A percentile compares a stretch with the other conserved stretches of the same genome.
Conservation (phyloP, 2,113 vertebrate genomes). For the Myotis yumanensis region DNA sequence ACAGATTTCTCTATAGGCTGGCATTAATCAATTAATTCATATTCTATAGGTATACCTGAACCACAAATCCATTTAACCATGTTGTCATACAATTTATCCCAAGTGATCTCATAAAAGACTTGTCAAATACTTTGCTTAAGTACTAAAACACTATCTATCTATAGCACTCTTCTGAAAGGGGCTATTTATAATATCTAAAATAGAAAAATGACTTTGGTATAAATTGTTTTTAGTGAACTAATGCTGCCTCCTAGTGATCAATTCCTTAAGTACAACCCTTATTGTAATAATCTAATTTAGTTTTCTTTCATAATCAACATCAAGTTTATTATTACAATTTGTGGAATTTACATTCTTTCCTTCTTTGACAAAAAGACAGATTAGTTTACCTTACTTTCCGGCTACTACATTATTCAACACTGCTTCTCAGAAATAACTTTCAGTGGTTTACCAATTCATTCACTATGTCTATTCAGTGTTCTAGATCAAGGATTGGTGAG, state of each 20-base stretch:
- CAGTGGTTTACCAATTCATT: not conserved
- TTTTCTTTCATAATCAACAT: constrained; percentile 1
- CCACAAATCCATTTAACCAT: not conserved
- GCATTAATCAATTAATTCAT: not conserved
- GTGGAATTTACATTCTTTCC: not conserved
- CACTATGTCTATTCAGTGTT: not conserved
- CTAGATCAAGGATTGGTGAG: not conserved
- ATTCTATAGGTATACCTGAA: not conserved
- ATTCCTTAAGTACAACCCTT: not conserved
- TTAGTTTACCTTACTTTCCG: not conserved
- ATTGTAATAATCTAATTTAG: not conserved
- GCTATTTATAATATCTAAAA: not conserved
- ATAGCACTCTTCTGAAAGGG: not conserved
- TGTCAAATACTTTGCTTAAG: not conserved
- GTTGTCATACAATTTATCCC: not conserved
- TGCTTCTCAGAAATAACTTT: not conserved
- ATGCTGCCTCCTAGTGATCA: constrained; percentile 58
- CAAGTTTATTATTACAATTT: not conserved
- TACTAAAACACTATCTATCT: not conserved
- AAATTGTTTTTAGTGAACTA: not conserved
- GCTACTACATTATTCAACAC: not conserved
- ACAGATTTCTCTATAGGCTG: not conserved
- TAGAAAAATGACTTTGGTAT: not conserved
- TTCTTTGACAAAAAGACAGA: not conserved
- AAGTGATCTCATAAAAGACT: not conserved